Conservation (phyloP, 2,113 vertebrate species). For the Athene noctua region DNA sequence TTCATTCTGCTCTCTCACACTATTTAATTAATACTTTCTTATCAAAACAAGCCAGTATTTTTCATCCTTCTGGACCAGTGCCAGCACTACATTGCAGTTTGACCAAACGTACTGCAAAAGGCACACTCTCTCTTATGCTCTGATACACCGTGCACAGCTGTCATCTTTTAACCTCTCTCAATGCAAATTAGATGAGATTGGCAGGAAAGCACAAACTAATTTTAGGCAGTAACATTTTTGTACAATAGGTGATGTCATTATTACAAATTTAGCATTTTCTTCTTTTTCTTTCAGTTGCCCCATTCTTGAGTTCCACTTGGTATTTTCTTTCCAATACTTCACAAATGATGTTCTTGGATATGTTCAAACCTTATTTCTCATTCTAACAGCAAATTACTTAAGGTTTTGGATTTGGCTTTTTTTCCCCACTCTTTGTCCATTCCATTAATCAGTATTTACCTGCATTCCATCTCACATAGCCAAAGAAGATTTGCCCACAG, state of each 20-base stretch:
- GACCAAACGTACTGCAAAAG: not conserved
- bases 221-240: not conserved
- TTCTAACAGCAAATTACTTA: not conserved
- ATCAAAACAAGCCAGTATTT: not conserved
- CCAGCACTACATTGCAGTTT: not conserved
- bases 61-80: not conserved
- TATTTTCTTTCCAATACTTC: not conserved
- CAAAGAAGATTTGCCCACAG: not conserved
- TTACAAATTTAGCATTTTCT: not conserved
- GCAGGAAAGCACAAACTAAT: not conserved
- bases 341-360: not conserved
- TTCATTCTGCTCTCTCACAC: not conserved
- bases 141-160: not conserved
- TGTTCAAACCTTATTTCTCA: not conserved
- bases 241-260: not conserved
- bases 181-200: not conserved
- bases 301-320: not conserved
- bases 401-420: not conserved
- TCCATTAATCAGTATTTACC: not conserved
- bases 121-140: not conserved
- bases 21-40: constrained; percentile 10
- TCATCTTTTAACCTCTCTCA: not conserved
- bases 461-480: not conserved
- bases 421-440: not conserved
- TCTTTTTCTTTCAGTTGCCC: not conserved